These are phyloP conservation scores for Gila robusta DNA, from an alignment of 2,797 vertebrate species.

Conservation along the genomic window DNA sequence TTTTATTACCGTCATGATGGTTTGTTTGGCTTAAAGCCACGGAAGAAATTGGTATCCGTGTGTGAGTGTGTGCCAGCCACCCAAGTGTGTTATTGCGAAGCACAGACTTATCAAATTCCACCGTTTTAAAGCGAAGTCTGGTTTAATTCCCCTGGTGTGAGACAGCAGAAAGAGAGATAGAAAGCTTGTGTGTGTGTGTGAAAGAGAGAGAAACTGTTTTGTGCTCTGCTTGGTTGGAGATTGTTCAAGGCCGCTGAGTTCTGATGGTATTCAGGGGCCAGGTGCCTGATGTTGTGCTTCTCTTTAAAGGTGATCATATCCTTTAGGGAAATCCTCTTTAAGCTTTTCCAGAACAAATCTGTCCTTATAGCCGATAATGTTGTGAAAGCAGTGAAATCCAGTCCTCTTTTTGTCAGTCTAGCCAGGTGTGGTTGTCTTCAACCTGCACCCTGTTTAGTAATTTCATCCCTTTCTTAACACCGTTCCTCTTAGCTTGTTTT, in stretches of 20 bases:
- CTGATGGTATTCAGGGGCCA: conserved; percentile 74
- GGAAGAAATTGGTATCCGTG: conserved; percentile 64
- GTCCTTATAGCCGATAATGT: conserved; percentile 58
- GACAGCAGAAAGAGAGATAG: conserved; percentile 55
- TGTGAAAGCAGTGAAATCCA: conserved; percentile 50
- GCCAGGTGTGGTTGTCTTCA: conserved; percentile 41
- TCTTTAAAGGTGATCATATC: conserved; percentile 66
- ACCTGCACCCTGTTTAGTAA: conserved; percentile 29
- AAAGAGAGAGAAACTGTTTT: conserved; percentile 63
- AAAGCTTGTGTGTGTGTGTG: conserved; percentile 22
- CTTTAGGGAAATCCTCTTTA: conserved; percentile 68
- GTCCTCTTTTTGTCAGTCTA: conserved; percentile 31
- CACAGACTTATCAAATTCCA: conserved; percentile 68
- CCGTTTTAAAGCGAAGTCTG: conserved; percentile 62
- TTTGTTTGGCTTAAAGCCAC: conserved; percentile 66
- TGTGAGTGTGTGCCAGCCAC: conserved; percentile 55
- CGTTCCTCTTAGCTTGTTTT: conserved; percentile 36
- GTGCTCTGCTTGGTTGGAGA: conserved; percentile 75
- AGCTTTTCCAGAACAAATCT: conserved; percentile 61
- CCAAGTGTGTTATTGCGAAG: conserved; percentile 68
- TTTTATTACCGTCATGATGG: conserved; percentile 70
- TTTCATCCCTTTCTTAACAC: not conserved
- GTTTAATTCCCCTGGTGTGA: conserved; percentile 68
- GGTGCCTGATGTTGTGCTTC: conserved; percentile 69
- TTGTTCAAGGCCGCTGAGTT: conserved; percentile 73